Percentiles rank a stretch among this genome's conserved stretches.
phyloP scores from a whole-genome alignment of 2,113 vertebrate genomes.

The Entelurus aequoreus region DNA sequence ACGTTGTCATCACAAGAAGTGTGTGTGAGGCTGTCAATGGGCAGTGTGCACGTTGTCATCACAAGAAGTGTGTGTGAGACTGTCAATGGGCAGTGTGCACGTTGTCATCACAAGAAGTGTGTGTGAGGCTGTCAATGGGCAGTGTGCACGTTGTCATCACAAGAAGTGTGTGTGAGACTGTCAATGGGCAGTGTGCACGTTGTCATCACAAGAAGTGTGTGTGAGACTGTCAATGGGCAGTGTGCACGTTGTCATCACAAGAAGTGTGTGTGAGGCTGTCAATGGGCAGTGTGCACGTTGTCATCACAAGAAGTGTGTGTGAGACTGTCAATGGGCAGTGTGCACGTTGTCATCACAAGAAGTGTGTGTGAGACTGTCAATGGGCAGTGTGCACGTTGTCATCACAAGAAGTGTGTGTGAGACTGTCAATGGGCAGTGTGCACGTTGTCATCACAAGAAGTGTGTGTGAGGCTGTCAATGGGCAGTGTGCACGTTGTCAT shows the following conservation, averaged over 20 bases:
- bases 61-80: constrained; percentile 1
- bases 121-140: background rate
- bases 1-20: background rate
- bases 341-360: background rate
- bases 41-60: background rate
- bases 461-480: constrained; percentile 5
- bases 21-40: constrained; percentile 1
- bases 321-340: background rate
- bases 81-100: background rate
- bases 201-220: background rate
- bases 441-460: background rate
- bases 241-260: constrained; percentile 1
- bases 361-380: constrained; percentile 5
- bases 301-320: background rate
- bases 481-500: background rate
- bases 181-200: background rate
- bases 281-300: background rate
- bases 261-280: constrained; percentile 3
- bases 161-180: constrained; percentile 3
- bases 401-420: background rate
- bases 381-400: background rate
- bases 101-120: background rate
- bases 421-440: background rate
- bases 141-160: background rate
- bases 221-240: background rate